A percentile compares a stretch with the other conserved stretches of the same genome.
phyloP scores from a whole-genome alignment of 2,797 vertebrate genomes.

The Sebastes vulpes region DNA sequence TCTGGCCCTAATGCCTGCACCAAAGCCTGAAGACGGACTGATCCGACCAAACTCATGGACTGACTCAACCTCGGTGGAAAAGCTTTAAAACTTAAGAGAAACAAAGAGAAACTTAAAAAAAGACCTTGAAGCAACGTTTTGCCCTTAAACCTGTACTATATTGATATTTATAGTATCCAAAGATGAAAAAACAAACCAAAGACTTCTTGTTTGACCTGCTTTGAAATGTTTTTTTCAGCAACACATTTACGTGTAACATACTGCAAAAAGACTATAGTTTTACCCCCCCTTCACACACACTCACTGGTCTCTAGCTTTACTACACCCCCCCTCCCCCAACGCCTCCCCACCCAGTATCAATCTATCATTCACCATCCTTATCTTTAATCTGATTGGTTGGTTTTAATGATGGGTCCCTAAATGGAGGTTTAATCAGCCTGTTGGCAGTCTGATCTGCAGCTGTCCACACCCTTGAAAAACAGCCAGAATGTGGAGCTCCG shows the following conservation, averaged over 20 bases:
- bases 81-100: constrained; percentile 94
- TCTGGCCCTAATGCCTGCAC: constrained; percentile 95
- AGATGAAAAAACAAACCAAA: constrained; percentile 97
- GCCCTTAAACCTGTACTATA: constrained; percentile 90
- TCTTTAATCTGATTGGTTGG: constrained; percentile 87
- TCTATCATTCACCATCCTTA: constrained; percentile 80
- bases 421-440: constrained; percentile 86
- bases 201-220: constrained; percentile 96
- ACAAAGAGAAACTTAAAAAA: constrained; percentile 84
- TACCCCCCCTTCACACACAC: constrained; percentile 39
- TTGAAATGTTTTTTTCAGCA: constrained; percentile 92
- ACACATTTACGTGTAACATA: constrained; percentile 90
- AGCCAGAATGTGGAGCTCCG: constrained; percentile 86
- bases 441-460: constrained; percentile 80
- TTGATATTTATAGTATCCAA: constrained; percentile 99
- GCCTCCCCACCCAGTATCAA: constrained; percentile 62
- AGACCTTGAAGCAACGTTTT: constrained; percentile 92
- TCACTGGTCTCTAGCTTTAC: constrained; percentile 89
- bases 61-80: constrained; percentile 96
- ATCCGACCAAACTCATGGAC: constrained; percentile 88
- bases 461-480: constrained; percentile 70
- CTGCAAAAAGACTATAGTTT: constrained; percentile 86
- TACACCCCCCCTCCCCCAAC: constrained; percentile 41
- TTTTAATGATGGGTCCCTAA: constrained; percentile 85
- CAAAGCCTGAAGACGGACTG: constrained; percentile 95